Conservation (phyloP, 2,888 invertebrate species). For the Thecocarcelia acutangulata region DNA sequence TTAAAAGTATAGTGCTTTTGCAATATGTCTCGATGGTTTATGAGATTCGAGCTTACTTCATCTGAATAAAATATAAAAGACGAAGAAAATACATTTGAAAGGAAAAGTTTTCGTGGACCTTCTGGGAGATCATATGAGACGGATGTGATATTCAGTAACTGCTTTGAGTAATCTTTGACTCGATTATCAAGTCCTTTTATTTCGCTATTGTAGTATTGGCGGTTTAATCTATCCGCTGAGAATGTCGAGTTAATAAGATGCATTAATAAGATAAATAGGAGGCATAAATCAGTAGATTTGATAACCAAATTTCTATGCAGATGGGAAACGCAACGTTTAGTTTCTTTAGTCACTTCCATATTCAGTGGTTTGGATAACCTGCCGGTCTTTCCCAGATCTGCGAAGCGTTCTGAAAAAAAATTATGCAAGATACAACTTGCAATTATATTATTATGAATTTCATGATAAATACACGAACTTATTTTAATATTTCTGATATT, state of each 20-base stretch:
- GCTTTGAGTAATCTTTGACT: constrained; percentile 13
- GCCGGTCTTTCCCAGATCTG: too few species aligned
- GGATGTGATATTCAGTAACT: constrained; percentile 31
- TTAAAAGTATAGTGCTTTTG: constrained; percentile 68
- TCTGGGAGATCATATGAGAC: background rate
- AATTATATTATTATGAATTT: too few species aligned
- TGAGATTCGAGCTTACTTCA: constrained; percentile 66
- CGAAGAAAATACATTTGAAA: constrained; percentile 28
- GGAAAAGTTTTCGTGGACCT: background rate
- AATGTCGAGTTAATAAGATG: constrained; percentile 1
- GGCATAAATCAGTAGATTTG: background rate
- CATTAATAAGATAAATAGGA: background rate
- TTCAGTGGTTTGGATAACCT: background rate
- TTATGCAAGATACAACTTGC: too few species aligned
- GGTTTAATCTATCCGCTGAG: background rate
- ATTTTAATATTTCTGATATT: too few species aligned
- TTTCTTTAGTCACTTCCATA: background rate
- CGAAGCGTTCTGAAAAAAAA: too few species aligned
- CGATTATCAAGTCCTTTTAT: constrained; percentile 11
- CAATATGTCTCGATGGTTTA: constrained; percentile 72
- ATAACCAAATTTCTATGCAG: background rate
- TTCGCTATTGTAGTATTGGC: background rate
- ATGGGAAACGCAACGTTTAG: background rate
- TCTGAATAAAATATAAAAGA: constrained; percentile 51
- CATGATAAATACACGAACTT: too few species aligned